Evolutionary conservation across 2,888 invertebrate genomes (phyloP).

Genomic region (Rhopalosiphum nymphaeae): DNA sequence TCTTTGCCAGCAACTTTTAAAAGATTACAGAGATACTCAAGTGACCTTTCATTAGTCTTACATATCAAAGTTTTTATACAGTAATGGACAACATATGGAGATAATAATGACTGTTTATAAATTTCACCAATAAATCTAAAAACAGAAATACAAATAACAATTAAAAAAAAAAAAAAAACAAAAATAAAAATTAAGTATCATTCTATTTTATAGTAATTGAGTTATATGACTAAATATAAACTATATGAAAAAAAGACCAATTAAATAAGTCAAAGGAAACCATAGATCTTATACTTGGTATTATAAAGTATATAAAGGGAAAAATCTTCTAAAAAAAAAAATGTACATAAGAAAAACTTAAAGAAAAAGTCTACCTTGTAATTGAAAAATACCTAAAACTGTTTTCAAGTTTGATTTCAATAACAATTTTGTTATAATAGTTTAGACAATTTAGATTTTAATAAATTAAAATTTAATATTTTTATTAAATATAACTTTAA

Average conservation of each 20-base stretch:
- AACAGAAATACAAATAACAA: background rate
- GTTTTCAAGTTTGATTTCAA: background rate
- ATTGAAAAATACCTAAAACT: background rate
- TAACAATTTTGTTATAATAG: too few species aligned
- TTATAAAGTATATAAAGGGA: too few species aligned
- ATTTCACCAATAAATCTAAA: conserved; percentile 60
- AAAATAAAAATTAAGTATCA: background rate
- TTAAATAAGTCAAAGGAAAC: background rate
- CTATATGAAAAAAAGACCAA: too few species aligned
- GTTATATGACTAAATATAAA: too few species aligned
- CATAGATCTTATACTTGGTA: background rate
- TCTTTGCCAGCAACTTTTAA: conserved; percentile 39
- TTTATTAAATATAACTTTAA: too few species aligned
- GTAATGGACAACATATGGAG: conserved; percentile 38
- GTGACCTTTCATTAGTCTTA: conserved; percentile 30
- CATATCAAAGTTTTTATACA: conserved; percentile 37
- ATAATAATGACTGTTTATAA: conserved; percentile 45
- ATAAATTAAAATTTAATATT: too few species aligned
- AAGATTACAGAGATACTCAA: conserved; percentile 58
- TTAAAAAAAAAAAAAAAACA: background rate
- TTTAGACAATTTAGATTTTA: too few species aligned
- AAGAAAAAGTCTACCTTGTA: background rate
- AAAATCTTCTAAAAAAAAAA: background rate
- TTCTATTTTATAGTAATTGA: background rate
- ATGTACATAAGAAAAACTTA: background rate